Evolutionary conservation across 2,113 vertebrate genomes (phyloP), one percentile per base, ranked within the genome.

Genomic region (Cranoglanis bouderius): DNA sequence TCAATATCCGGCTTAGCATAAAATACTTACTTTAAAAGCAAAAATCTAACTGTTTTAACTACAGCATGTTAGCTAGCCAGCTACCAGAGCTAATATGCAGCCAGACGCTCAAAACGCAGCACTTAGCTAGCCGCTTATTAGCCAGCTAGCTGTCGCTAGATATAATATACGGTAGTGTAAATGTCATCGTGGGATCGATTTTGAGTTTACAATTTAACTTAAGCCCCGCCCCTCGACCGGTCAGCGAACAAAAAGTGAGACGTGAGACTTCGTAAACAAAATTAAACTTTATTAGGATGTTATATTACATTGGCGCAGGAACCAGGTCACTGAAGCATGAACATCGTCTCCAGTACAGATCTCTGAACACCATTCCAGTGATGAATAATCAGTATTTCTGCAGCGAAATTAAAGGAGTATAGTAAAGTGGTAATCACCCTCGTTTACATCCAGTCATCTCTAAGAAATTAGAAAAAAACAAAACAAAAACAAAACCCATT

Each of bases 271-370:
- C 3, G 82, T 91, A 91, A 91, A 70, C 87, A 92, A 92, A 93
- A 85, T 91, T 77, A 91, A 87, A 90, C 82, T 92, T 93, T 93
- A 93, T 92, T 93, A 91, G 91, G 92, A 91, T 63, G 77, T 92
- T 93, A 91, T 91, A 87, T 92, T 92, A 92, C 90, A 92, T 72
- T 84, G 77, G 85, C 72, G 61, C 86, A 70, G 82, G 61, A 89
- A 72, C 40, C 85, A 85, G 85, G 55, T 38, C 49, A 70, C 61
- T 55, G 84, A 70, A 87, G 81, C 80, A 80, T 75, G 80, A 84
- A 89, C 78, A 53, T 75, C 12, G 75, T 65, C 57, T 82, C 72
- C 55, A 86, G 86, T 74, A 86, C 63, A 83, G 78, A 84, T 55
- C 49, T 84, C 57, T 70, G 84, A 83, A 43, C 55, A 81, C 24